phyloP scores from a whole-genome alignment of 1,140 invertebrate genomes.

The Drosophila hydei region DNA sequence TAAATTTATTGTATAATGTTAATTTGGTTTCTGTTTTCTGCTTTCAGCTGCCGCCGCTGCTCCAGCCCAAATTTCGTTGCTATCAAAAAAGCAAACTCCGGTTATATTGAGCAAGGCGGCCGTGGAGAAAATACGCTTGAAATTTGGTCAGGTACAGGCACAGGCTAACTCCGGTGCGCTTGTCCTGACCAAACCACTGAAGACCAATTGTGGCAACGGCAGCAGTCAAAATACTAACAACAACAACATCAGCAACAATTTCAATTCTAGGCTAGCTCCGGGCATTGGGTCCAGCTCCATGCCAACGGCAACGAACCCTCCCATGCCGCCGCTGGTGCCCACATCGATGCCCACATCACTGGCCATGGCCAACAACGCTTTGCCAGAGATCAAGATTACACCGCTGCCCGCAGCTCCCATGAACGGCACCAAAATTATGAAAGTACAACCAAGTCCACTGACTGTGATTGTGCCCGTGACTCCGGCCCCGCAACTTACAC shows the following conservation, averaged over 20 bases:
- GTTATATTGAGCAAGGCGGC: slow-evolving; percentile 64
- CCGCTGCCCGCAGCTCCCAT: slow-evolving; percentile 11
- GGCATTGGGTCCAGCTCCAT: background rate
- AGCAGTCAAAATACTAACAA: background rate
- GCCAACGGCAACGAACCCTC: background rate
- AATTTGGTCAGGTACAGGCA: slow-evolving; percentile 57
- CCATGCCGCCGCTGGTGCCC: background rate
- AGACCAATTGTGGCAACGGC: slow-evolving; percentile 6
- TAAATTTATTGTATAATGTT: slow-evolving; percentile 6
- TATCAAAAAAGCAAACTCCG: slow-evolving; percentile 53
- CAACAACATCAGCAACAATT: slow-evolving; percentile 25
- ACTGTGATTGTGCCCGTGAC: slow-evolving; percentile 22
- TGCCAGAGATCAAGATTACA: slow-evolving; percentile 26
- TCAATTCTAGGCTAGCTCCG: slow-evolving; percentile 14
- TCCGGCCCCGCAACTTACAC: background rate
- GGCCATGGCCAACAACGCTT: slow-evolving; percentile 10
- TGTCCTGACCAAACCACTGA: slow-evolving; percentile 40
- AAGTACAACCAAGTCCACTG: slow-evolving; percentile 15
- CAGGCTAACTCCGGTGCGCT: slow-evolving; percentile 51
- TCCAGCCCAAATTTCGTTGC: slow-evolving; percentile 48
- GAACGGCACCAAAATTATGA: slow-evolving; percentile 29
- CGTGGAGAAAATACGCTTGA: slow-evolving; percentile 63
- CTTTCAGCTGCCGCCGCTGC: slow-evolving; percentile 19
- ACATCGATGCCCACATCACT: background rate
- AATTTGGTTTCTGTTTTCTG: background rate